A percentile compares a stretch with the other conserved stretches of the same genome.
These are phyloP conservation scores for Tetanocera ferruginea DNA, from an alignment of 2,888 invertebrate genomes.

Conservation along the genomic window DNA sequence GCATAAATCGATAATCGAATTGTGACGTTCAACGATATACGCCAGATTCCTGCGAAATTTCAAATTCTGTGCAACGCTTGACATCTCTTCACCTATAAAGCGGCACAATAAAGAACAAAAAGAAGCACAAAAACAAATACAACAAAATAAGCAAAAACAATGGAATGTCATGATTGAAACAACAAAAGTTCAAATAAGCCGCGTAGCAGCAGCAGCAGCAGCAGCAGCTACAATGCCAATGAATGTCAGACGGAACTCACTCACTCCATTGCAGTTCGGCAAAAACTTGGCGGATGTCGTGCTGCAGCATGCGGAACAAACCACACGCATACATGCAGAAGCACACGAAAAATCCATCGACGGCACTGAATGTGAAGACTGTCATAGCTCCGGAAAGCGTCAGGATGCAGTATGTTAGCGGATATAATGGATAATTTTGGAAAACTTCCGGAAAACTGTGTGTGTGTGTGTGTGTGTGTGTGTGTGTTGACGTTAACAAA, in stretches of 20 bases:
- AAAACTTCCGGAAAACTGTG: constrained; percentile 58
- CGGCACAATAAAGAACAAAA: background rate
- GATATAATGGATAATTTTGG: constrained; percentile 55
- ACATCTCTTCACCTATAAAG: constrained; percentile 47
- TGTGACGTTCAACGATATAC: constrained; percentile 60
- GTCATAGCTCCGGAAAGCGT: constrained; percentile 61
- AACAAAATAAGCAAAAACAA: background rate
- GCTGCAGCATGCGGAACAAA: constrained; percentile 61
- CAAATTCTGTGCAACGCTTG: constrained; percentile 54
- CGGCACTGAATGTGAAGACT: constrained; percentile 62
- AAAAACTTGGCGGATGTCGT: constrained; percentile 59
- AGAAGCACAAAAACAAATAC: background rate
- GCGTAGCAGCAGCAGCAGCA: background rate
- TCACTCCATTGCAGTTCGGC: constrained; percentile 54
- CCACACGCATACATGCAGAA: constrained; percentile 62
- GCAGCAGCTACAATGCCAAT: constrained; percentile 17
- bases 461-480: no score
- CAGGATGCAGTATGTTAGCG: constrained; percentile 58
- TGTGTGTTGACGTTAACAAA: no score
- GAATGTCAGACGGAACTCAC: constrained; percentile 37
- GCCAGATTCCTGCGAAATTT: constrained; percentile 53
- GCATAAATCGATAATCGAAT: constrained; percentile 66
- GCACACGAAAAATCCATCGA: constrained; percentile 65
- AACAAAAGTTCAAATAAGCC: background rate
- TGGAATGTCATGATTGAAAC: background rate